Evolutionary conservation across 2,113 vertebrate genomes (phyloP).

Genomic region (Sander vitreus): DNA sequence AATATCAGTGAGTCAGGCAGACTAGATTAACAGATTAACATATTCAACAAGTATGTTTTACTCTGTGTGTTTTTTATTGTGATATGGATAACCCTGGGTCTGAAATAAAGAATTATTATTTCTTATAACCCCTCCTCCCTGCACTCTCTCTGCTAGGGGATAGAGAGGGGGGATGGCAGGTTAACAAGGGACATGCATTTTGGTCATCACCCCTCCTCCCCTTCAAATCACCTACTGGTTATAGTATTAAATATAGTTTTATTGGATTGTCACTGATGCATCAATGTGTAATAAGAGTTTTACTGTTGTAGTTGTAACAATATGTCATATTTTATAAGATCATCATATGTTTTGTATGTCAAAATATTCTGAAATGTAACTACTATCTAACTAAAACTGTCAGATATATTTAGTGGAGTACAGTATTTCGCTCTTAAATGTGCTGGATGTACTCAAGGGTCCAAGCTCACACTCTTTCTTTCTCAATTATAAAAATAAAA

Average conservation of each 20-base stretch:
- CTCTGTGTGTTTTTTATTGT: no score
- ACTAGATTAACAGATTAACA: no score
- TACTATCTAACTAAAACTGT: background rate
- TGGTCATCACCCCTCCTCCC: no score
- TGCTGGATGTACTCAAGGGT: background rate
- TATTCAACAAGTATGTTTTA: no score
- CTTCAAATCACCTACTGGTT: no score
- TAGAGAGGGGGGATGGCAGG: no score
- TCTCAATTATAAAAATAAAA: constrained; percentile 2
- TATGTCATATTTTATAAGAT: constrained; percentile 16
- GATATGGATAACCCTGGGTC: no score
- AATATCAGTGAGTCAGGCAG: no score
- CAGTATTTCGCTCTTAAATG: background rate
- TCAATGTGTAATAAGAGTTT: background rate
- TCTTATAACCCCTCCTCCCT: no score
- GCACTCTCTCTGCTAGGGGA: no score
- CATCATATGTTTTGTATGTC: background rate
- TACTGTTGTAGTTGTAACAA: background rate
- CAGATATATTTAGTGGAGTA: background rate
- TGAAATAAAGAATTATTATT: no score
- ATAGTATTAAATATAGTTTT: background rate
- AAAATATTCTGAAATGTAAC: background rate
- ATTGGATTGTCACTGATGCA: background rate
- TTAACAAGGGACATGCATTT: no score
- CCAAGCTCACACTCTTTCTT: constrained; percentile 12